These are phyloP conservation scores for Crotalus helleri DNA, from an alignment of 2,113 vertebrate species.

Conservation along the genomic window DNA sequence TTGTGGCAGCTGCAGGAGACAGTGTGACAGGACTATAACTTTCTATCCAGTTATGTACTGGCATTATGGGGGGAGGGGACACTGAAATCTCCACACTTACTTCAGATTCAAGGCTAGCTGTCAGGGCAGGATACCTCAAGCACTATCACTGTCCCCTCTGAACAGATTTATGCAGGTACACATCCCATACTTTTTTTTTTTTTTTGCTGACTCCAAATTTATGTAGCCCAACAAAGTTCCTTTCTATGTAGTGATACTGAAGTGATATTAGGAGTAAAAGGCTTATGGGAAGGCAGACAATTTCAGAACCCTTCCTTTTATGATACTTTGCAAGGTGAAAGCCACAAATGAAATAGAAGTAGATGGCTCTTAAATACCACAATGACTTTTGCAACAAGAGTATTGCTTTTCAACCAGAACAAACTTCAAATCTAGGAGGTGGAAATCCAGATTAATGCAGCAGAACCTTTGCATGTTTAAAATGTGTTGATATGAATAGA, in stretches of 20 bases:
- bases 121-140: not conserved
- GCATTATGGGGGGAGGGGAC: not conserved
- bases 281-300: not conserved
- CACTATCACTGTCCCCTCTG: not conserved
- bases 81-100: not conserved
- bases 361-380: too few species aligned
- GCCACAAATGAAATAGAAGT: not conserved
- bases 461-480: not conserved
- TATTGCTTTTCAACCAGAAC: not conserved
- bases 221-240: not conserved
- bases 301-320: not conserved
- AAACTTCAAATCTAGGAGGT: not conserved
- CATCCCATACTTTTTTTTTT: not conserved
- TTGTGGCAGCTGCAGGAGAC: not conserved
- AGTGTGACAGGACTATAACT: not conserved
- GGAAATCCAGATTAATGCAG: not conserved
- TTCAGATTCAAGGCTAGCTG: conserved; percentile 6
- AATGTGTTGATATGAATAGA: not conserved
- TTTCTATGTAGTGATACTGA: not conserved
- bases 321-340: not conserved
- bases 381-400: not conserved
- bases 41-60: not conserved
- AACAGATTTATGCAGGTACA: not conserved
- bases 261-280: not conserved
- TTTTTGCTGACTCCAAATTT: not conserved